These are phyloP conservation scores for Crypturellus tataupa DNA, from an alignment of 2,797 vertebrate species.

Conservation along the genomic window DNA sequence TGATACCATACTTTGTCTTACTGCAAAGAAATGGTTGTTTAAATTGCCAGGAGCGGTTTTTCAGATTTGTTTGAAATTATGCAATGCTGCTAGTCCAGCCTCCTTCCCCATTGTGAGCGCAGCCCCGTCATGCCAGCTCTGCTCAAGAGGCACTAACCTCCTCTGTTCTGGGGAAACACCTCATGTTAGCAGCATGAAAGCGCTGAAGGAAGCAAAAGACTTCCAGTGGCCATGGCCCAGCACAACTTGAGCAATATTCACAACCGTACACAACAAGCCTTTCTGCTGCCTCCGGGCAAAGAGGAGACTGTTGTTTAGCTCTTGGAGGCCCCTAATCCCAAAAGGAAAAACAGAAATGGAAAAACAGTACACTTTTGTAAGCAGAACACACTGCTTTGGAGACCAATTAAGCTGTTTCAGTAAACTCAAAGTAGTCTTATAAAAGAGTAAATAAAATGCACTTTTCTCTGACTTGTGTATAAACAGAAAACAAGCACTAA, in stretches of 20 bases:
- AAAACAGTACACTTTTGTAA: neutral
- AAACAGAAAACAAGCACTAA: neutral
- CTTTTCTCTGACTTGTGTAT: neutral
- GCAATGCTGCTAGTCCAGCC: neutral
- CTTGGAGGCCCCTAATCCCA: neutral
- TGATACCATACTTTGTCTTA: neutral
- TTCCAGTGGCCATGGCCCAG: no score
- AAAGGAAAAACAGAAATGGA: neutral
- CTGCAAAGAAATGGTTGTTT: neutral
- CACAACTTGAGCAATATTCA: rapidly evolving
- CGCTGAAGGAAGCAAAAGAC: neutral
- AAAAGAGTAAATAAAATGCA: constrained; percentile 23
- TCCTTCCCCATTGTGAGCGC: neutral
- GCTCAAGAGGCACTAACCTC: neutral
- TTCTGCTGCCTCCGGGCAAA: neutral
- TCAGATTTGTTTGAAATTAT: neutral
- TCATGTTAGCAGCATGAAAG: rapidly evolving
- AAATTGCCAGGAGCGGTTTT: neutral
- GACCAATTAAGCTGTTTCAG: neutral
- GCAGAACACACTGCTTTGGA: neutral
- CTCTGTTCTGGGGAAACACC: neutral
- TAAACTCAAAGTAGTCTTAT: neutral
- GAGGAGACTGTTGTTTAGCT: neutral
- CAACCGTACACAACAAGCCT: neutral
- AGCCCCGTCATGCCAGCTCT: neutral